Conservation (phyloP, 2,113 vertebrate species). For the Agelaius tricolor region DNA sequence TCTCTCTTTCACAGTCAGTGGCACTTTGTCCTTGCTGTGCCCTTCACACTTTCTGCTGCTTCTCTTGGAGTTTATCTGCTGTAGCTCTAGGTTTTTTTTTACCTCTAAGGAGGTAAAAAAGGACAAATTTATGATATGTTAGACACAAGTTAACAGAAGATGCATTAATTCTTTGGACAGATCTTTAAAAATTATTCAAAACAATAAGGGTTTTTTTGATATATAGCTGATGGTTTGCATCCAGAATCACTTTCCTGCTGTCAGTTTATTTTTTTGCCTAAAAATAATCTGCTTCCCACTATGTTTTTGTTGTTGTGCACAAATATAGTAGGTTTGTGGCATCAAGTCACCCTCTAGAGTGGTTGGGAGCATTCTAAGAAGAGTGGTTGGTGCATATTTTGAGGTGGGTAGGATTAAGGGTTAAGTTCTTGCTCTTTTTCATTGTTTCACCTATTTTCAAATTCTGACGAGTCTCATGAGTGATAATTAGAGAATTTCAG, state of each 20-base stretch:
- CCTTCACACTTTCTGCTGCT: background rate
- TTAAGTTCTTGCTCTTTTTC: background rate
- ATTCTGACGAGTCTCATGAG: background rate
- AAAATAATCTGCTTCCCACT: background rate
- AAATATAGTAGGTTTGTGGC: background rate
- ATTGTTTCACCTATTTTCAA: background rate
- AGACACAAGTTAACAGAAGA: background rate
- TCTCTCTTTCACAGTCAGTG: background rate
- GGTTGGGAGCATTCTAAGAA: background rate
- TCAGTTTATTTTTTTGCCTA: background rate
- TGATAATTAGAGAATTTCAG: conserved; percentile 2
- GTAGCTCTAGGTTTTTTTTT: background rate
- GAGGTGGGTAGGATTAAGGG: background rate
- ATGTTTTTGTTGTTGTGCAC: background rate
- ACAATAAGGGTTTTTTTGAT: background rate
- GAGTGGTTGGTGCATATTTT: background rate
- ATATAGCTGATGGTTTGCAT: background rate
- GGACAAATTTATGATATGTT: background rate
- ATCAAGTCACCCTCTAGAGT: background rate
- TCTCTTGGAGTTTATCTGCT: background rate
- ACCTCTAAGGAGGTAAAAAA: background rate
- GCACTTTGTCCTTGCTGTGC: background rate
- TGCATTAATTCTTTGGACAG: background rate
- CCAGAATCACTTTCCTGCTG: background rate
- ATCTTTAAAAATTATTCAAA: background rate